A percentile compares a stretch with the other conserved stretches of the same genome.
Evolutionary conservation across 2,888 invertebrate species (phyloP).

Genomic region (Phytoseiulus persimilis): DNA sequence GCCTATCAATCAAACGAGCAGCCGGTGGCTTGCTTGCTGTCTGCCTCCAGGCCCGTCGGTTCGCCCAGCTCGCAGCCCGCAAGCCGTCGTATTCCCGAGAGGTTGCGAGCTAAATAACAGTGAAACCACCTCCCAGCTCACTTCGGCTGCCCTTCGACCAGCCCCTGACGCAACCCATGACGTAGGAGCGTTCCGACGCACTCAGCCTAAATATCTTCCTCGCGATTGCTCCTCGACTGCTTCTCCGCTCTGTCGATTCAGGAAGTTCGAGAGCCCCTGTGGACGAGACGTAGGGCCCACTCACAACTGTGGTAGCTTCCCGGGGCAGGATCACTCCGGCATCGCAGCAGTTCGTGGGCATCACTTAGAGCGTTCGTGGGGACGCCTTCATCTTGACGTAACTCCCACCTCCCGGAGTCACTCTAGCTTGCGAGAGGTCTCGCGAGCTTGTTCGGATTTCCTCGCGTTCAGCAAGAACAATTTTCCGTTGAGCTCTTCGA

Average conservation of each 20-base stretch:
- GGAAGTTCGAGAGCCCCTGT: too few relatives aligned
- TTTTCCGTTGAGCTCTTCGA: too few relatives aligned
- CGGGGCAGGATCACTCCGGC: too few relatives aligned
- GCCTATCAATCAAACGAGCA: not conserved
- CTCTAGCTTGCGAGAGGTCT: too few relatives aligned
- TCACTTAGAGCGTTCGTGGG: too few relatives aligned
- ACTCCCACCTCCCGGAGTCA: too few relatives aligned
- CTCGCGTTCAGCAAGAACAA: too few relatives aligned
- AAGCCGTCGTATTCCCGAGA: not conserved
- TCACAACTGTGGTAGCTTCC: too few relatives aligned
- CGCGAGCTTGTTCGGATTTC: too few relatives aligned
- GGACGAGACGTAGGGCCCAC: too few relatives aligned
- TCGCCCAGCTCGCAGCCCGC: not conserved
- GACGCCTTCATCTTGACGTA: too few relatives aligned
- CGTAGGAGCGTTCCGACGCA: not conserved
- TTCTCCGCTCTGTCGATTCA: not conserved
- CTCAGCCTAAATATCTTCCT: not conserved
- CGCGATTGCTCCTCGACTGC: not conserved
- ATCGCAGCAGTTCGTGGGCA: too few relatives aligned
- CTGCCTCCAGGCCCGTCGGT: not conserved
- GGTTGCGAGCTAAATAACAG: not conserved
- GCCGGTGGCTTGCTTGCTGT: not conserved
- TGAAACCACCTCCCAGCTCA: not conserved
- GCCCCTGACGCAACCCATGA: not conserved
- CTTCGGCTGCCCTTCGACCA: not conserved